Conservation (phyloP, 2,888 invertebrate genomes). For the Nysson spinosus region DNA sequence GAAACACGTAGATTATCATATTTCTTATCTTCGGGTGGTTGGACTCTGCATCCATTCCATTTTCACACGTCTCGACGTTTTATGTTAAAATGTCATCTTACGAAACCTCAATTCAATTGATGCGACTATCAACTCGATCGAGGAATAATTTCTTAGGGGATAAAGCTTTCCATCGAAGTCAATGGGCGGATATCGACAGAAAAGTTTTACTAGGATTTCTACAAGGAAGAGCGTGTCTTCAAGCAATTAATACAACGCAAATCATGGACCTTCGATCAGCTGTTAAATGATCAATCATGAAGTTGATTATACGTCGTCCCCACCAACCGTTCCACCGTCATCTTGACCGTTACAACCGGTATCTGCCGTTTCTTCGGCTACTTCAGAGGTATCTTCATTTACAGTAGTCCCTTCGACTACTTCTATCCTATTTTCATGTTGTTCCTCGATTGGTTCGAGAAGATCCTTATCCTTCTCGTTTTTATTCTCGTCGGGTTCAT, state of each 20-base stretch:
- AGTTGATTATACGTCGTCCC: constrained; percentile 47
- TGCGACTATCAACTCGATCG: constrained; percentile 5
- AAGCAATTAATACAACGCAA: constrained; percentile 41
- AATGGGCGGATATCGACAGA: constrained; percentile 7
- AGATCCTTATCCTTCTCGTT: constrained; percentile 41
- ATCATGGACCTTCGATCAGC: constrained; percentile 49
- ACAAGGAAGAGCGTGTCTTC: constrained; percentile 25
- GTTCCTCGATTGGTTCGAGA: constrained; percentile 56
- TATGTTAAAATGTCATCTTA: too few relatives aligned
- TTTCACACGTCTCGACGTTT: too few relatives aligned
- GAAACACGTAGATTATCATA: too few relatives aligned
- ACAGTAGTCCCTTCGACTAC: constrained; percentile 15
- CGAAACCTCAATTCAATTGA: too few relatives aligned
- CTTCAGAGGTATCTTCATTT: constrained; percentile 21
- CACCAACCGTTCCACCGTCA: constrained; percentile 51
- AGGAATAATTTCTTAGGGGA: background rate
- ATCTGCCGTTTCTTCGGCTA: constrained; percentile 18
- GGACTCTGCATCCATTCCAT: too few relatives aligned
- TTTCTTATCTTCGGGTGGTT: too few relatives aligned
- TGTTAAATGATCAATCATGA: constrained; percentile 32
- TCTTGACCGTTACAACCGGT: constrained; percentile 7
- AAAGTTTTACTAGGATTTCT: background rate
- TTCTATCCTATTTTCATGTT: constrained; percentile 57
- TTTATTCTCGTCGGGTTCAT: constrained; percentile 14
- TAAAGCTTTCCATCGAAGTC: constrained; percentile 6